A percentile compares a stretch with the other conserved stretches of the same genome.
Evolutionary conservation across 2,113 vertebrate genomes (phyloP).

Genomic region (Gobiocypris rarus): DNA sequence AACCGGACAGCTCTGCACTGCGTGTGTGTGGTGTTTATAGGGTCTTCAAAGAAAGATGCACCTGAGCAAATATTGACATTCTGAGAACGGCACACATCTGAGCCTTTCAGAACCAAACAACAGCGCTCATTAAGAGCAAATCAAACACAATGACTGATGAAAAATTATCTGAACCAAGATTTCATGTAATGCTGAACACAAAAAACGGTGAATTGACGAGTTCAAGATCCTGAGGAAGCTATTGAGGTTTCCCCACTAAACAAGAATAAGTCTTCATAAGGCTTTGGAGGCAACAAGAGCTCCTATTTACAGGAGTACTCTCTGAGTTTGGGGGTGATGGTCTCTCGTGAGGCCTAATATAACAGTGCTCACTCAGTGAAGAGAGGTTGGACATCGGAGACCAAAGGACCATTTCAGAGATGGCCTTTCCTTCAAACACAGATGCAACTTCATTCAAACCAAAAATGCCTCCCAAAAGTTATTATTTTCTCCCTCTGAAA

Average conservation of each 20-base stretch:
- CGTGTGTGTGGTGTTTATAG: constrained; percentile 26
- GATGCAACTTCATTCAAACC: constrained; percentile 35
- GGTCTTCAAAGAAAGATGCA: constrained; percentile 56
- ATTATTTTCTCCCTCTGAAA: constrained; percentile 56
- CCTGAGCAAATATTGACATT: constrained; percentile 73
- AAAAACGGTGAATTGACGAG: too few relatives aligned
- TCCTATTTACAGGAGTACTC: constrained; percentile 47
- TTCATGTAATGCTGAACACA: too few relatives aligned
- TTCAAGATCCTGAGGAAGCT: too few relatives aligned
- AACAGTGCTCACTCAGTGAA: constrained; percentile 24
- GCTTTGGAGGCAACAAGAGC: constrained; percentile 38
- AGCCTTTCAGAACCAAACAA: neutral
- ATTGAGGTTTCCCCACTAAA: too few relatives aligned
- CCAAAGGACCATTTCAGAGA: constrained; percentile 40
- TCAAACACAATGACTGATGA: too few relatives aligned
- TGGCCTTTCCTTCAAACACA: constrained; percentile 46
- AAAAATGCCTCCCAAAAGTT: constrained; percentile 51
- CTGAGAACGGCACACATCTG: constrained; percentile 33
- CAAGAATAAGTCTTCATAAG: constrained; percentile 43
- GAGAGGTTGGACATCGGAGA: constrained; percentile 20
- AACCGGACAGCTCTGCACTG: constrained; percentile 6
- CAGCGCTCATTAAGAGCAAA: too few relatives aligned
- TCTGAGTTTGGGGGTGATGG: constrained; percentile 22
- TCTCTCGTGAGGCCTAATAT: constrained; percentile 50
- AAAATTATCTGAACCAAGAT: too few relatives aligned